Conservation (phyloP, 2,797 vertebrate species). For the Eupleurogrammus muticus region DNA sequence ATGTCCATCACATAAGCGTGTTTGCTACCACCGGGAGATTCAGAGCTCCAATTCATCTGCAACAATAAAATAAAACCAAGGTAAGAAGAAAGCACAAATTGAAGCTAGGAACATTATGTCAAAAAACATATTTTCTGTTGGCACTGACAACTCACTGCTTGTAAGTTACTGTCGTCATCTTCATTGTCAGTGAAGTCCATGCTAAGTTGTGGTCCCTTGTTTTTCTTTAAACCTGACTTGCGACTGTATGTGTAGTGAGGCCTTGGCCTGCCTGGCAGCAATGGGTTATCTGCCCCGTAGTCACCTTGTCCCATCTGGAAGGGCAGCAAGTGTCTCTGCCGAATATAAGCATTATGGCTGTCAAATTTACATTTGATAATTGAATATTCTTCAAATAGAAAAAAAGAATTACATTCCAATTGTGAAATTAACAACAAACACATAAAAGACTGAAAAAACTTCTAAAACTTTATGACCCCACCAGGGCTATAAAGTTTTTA, state of each 20-base stretch:
- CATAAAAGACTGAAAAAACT: too few species aligned
- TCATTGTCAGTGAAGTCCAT: slow-evolving; percentile 78
- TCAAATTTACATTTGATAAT: too few species aligned
- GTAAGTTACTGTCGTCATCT: slow-evolving; percentile 67
- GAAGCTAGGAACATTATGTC: background rate
- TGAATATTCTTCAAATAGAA: too few species aligned
- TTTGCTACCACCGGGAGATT: slow-evolving; percentile 43
- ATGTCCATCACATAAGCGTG: slow-evolving; percentile 40
- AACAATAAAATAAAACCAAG: slow-evolving; percentile 16
- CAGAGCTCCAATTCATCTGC: slow-evolving; percentile 57
- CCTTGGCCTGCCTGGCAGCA: slow-evolving; percentile 60
- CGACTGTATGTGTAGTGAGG: slow-evolving; percentile 77
- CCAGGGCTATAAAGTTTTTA: too few species aligned
- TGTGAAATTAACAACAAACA: too few species aligned
- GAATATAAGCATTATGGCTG: slow-evolving; percentile 41
- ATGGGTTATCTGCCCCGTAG: slow-evolving; percentile 50
- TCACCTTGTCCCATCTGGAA: slow-evolving; percentile 75
- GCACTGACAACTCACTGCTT: slow-evolving; percentile 50
- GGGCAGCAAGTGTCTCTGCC: slow-evolving; percentile 84
- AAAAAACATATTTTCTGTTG: background rate
- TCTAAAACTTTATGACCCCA: too few species aligned
- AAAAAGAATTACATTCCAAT: too few species aligned
- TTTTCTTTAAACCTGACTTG: slow-evolving; percentile 62
- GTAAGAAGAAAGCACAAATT: background rate
- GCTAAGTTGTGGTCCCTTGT: slow-evolving; percentile 27